Percentiles rank a stretch among this genome's conserved stretches.
Conservation (phyloP, 2,797 vertebrate species). For the Crypturellus tataupa region DNA sequence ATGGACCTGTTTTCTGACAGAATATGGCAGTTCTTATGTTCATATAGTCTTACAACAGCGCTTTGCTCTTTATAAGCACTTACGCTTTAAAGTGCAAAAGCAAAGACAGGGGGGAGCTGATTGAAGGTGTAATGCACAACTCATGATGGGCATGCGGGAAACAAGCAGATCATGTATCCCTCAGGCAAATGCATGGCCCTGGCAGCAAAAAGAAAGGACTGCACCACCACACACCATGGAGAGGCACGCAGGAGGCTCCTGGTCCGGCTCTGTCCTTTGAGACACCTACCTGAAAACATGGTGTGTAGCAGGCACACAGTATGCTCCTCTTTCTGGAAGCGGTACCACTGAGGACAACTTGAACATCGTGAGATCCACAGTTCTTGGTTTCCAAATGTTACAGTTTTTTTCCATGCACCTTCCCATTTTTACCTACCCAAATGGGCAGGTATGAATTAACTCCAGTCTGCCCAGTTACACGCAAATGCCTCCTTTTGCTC, state of each 20-base stretch:
- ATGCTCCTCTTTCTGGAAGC: not conserved
- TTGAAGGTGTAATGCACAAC: not conserved
- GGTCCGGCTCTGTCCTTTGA: not conserved
- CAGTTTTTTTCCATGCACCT: not conserved
- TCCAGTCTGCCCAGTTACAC: not conserved
- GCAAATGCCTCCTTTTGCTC: not conserved
- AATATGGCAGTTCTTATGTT: not conserved
- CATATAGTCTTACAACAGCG: not conserved
- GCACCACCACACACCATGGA: not conserved
- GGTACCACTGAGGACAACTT: accelerated
- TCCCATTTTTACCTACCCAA: not conserved
- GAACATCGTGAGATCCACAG: not conserved
- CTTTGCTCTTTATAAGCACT: not conserved
- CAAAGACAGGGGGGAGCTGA: not conserved
- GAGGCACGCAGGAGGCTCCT: not conserved
- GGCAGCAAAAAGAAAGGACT: not conserved
- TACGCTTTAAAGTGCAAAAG: not conserved
- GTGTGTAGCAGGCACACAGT: not conserved
- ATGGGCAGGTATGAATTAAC: not conserved
- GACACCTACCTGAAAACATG: not conserved
- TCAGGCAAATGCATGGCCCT: not conserved
- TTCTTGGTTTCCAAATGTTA: not conserved
- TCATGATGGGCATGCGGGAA: not conserved
- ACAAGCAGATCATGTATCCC: not conserved
- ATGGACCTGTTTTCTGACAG: not conserved